phyloP scores from a whole-genome alignment of 1,140 invertebrate species.

The Lepidostoma basale region DNA sequence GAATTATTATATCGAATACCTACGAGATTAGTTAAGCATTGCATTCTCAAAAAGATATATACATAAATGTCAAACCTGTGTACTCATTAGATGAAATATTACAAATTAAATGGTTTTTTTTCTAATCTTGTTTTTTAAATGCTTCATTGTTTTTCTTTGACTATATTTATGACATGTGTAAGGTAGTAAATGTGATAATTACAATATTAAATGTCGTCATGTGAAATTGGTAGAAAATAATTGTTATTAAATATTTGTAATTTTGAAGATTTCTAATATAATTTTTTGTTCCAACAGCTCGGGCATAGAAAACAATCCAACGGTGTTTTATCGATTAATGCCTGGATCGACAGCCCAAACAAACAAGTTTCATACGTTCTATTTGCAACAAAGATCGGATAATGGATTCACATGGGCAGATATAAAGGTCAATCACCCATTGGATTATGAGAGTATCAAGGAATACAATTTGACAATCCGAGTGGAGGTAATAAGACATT shows the following conservation, averaged over 20 bases:
- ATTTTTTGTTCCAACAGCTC: slow-evolving; percentile 69
- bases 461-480: slow-evolving; percentile 95
- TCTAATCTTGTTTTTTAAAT: no score
- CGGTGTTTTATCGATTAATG: slow-evolving; percentile 93
- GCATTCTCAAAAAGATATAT: no score
- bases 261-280: slow-evolving; percentile 41
- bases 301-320: slow-evolving; percentile 93
- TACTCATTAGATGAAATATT: no score
- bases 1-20: no score
- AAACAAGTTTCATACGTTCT: slow-evolving; percentile 94
- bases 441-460: slow-evolving; percentile 94
- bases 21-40: no score
- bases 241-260: slow-evolving; percentile 33
- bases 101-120: no score
- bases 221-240: slow-evolving; percentile 44
- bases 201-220: slow-evolving; percentile 25
- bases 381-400: slow-evolving; percentile 89
- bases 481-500: slow-evolving; percentile 83
- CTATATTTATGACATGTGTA: no score
- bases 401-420: slow-evolving; percentile 92
- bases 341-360: slow-evolving; percentile 93
- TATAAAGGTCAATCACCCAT: slow-evolving; percentile 93
- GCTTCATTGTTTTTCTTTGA: background rate
- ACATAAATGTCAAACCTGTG: no score
- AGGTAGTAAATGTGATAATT: slow-evolving; percentile 9